phyloP scores from a whole-genome alignment of 2,888 invertebrate species.

The Ormia ochracea region DNA sequence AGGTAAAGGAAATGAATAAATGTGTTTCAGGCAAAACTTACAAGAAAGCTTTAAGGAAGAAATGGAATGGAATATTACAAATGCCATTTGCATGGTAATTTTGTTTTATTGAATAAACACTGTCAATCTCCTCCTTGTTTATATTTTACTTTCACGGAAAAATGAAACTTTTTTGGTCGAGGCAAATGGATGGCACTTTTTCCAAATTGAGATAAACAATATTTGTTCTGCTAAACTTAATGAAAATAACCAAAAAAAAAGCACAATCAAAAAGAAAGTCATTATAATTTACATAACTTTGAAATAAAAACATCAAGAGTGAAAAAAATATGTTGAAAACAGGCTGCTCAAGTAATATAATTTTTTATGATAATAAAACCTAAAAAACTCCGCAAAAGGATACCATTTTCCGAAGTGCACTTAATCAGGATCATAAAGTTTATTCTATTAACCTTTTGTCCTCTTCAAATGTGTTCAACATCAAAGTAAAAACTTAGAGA shows the following conservation, averaged over 20 bases:
- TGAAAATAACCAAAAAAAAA: no score
- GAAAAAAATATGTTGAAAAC: not conserved
- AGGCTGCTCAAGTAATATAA: not conserved
- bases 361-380: not conserved
- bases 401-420: not conserved
- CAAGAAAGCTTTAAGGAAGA: not conserved
- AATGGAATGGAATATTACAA: not conserved
- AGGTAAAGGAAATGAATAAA: not conserved
- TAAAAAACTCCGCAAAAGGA: not conserved
- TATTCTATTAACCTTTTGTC: not conserved
- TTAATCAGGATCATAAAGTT: not conserved
- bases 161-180: not conserved
- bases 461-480: not conserved
- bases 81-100: constrained; percentile 54
- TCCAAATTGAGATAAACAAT: constrained; percentile 31
- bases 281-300: constrained; percentile 39
- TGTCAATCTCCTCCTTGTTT: not conserved
- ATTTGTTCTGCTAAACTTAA: not conserved
- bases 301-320: not conserved
- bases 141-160: not conserved
- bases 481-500: not conserved
- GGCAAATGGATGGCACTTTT: not conserved
- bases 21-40: not conserved
- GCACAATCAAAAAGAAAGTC: not conserved
- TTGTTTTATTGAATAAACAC: constrained; percentile 36